phyloP scores from a whole-genome alignment of 35 echinoderm and acorn worm genomes.

The Heliocidaris tuberculata region DNA sequence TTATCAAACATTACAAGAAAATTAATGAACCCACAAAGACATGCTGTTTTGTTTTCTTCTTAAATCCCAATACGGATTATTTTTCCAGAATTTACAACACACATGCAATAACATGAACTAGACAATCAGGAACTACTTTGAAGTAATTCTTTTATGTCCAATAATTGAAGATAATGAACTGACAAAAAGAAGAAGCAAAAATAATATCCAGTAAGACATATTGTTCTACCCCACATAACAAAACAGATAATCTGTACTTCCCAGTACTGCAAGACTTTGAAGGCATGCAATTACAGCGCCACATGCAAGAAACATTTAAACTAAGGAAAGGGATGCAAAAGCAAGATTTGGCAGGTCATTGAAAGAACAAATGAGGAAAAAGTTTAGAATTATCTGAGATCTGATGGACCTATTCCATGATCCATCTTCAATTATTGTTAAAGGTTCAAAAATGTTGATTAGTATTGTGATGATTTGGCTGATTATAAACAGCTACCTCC shows the following conservation, averaged over 20 bases:
- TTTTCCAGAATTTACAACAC: too few species aligned
- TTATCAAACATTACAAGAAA: neutral
- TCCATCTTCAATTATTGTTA: neutral
- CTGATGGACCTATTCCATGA: neutral
- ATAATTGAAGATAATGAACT: neutral
- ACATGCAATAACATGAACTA: neutral
- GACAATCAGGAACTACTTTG: neutral
- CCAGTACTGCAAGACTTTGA: neutral
- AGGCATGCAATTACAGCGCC: neutral
- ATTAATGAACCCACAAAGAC: neutral
- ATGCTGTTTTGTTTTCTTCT: too few species aligned
- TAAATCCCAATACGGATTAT: too few species aligned
- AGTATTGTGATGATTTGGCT: neutral
- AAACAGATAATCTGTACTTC: neutral
- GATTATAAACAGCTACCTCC: slow-evolving; percentile 36
- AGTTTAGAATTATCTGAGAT: neutral
- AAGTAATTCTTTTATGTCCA: neutral
- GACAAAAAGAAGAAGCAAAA: neutral
- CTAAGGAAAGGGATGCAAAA: neutral
- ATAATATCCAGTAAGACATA: neutral
- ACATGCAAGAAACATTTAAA: neutral
- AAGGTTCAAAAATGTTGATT: neutral
- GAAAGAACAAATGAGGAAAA: neutral
- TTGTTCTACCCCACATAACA: neutral
- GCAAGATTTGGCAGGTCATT: neutral